phyloP scores from a whole-genome alignment of 2,888 invertebrate genomes.

The Melolontha melolontha region DNA sequence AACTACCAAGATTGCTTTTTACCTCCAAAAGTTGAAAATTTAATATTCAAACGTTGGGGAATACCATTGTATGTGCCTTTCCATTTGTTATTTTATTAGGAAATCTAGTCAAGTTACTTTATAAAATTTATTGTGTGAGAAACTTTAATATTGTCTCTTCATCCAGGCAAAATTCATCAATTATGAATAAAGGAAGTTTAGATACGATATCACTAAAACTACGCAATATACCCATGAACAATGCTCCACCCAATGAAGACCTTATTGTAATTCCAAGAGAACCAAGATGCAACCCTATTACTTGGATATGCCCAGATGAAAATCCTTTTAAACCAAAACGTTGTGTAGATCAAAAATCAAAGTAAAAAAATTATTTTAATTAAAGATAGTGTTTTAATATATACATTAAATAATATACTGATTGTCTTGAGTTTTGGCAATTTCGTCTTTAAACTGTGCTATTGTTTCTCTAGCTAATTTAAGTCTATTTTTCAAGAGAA shows the following conservation, averaged over 20 bases:
- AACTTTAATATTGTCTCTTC: background rate
- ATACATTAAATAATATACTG: slow-evolving; percentile 53
- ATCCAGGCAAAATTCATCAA: slow-evolving; percentile 41
- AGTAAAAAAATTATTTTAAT: slow-evolving; percentile 5
- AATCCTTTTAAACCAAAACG: slow-evolving; percentile 18
- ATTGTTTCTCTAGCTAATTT: slow-evolving; percentile 89
- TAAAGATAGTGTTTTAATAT: slow-evolving; percentile 7
- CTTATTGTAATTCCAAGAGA: slow-evolving; percentile 40
- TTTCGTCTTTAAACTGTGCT: slow-evolving; percentile 83
- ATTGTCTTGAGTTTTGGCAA: slow-evolving; percentile 67
- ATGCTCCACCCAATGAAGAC: slow-evolving; percentile 43
- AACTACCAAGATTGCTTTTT: slow-evolving; percentile 65
- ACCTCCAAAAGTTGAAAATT: slow-evolving; percentile 63
- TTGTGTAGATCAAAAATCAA: slow-evolving; percentile 16
- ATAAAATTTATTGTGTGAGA: no score
- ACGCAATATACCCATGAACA: slow-evolving; percentile 38
- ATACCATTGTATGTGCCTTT: slow-evolving; percentile 33
- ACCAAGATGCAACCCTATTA: slow-evolving; percentile 51
- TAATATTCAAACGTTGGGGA: slow-evolving; percentile 53
- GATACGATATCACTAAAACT: slow-evolving; percentile 30
- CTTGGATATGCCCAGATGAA: slow-evolving; percentile 49
- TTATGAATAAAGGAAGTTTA: slow-evolving; percentile 30
- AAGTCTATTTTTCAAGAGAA: slow-evolving; percentile 85
- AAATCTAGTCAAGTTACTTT: background rate
- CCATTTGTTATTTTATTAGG: background rate